Evolutionary conservation across 2,113 vertebrate species (phyloP).

Genomic region (Phaethon lepturus): DNA sequence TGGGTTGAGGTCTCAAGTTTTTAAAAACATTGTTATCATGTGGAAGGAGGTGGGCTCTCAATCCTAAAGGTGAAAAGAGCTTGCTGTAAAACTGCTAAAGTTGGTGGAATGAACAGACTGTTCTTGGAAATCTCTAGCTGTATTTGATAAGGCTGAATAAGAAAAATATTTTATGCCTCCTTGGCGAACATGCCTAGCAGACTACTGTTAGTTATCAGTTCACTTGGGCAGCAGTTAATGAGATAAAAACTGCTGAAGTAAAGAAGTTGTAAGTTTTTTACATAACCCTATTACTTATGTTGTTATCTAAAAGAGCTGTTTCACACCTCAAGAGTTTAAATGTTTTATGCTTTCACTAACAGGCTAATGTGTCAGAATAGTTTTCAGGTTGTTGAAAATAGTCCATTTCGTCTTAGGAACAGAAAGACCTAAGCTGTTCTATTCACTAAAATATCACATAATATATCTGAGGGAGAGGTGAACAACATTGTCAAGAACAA

Average conservation of each 20-base stretch:
- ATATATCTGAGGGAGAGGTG: rapidly evolving
- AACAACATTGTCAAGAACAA: not conserved
- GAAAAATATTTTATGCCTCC: not conserved
- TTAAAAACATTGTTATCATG: not conserved
- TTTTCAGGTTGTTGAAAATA: not conserved
- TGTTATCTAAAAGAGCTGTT: not conserved
- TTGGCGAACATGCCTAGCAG: not conserved
- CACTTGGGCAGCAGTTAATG: not conserved
- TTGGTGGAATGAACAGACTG: not conserved
- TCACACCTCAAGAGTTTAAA: not conserved
- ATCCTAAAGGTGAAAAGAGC: not conserved
- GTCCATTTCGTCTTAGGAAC: not conserved
- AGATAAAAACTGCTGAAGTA: not conserved
- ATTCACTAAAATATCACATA: not conserved
- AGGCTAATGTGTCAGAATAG: not conserved
- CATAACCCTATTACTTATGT: not conserved
- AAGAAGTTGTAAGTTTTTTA: not conserved
- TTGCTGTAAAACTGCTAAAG: not conserved
- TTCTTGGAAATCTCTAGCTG: not conserved
- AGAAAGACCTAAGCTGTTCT: not conserved
- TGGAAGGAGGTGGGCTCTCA: not conserved
- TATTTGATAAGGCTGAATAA: not conserved
- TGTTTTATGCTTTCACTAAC: not conserved
- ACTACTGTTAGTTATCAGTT: not conserved
- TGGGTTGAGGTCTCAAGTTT: not conserved